Base-by-base conservation (phyloP, 1,140 invertebrate genomes). In the Euura saliciscinereae region DNA sequence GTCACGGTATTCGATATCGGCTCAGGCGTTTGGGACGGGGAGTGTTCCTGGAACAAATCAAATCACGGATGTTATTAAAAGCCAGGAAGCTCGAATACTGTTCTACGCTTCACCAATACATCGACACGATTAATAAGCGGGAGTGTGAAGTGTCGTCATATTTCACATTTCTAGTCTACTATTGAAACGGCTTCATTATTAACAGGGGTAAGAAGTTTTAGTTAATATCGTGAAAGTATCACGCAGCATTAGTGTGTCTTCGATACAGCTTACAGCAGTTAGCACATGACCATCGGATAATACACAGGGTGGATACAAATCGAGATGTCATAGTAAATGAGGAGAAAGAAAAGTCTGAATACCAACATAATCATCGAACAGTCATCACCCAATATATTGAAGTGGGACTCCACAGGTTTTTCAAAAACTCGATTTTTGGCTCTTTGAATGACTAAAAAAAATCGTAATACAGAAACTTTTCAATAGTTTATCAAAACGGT, bases 11-110 rank as follows among this genome's bases (percentile, higher is more conserved):
- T 68, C 71, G 74, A 46, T 43, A 46, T 74, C 10, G 68, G 65
- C 43, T 65, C 65, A 45, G 69, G 44, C 51, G 73, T 70, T 43
- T 69, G 68, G 3, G 65, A 4, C 68, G 73, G 68, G 59, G 67
- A 69, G 13, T 66, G 28, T 43, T 76, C 72, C 75, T 76, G 45
- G 42, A 76, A 76, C 75, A 76, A n/a, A 76, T n/a, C 45, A 44
- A 70, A 71, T 71, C 10, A 11, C 44, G 42, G 10, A 13, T 28
- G 7, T 69, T 44, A 46, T 10, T 10, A 45, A 6, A 28, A 1
- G 28, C 1, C 28, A 28, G 11, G 8, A 28, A 44, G 28, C 68
- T 43, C 3, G 11, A 4, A 13, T 10, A 42, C 11, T 6, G 42
- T 69, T 13, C 43, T 45, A 6, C 68, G 8, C 4, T 69, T 46